These are phyloP conservation scores for Argynnis bischoffii DNA, from an alignment of 2,888 invertebrate species.

Conservation along the genomic window DNA sequence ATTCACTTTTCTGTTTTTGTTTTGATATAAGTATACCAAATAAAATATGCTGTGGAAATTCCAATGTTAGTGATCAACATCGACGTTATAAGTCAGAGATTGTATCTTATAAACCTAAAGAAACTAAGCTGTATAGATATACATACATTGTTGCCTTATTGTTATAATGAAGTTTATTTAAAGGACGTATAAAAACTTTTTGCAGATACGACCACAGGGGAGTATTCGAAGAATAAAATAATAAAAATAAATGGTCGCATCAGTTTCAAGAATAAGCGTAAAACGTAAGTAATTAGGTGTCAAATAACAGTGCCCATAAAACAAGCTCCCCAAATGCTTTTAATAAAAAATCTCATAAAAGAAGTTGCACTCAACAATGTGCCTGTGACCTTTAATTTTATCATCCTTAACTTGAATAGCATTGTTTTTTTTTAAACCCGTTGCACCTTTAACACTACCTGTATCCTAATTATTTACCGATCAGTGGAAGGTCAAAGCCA, in stretches of 20 bases:
- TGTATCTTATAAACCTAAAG: constrained; percentile 4
- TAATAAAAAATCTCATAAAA: constrained; percentile 34
- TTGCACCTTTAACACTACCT: constrained; percentile 18
- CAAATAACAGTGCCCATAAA: constrained; percentile 37
- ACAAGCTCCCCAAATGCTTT: constrained; percentile 32
- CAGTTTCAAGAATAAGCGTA: constrained; percentile 38
- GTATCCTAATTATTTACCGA: constrained; percentile 19
- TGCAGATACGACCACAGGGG: constrained; percentile 30
- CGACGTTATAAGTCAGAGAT: constrained; percentile 9
- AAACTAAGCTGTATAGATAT: neutral
- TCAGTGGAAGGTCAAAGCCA: constrained; percentile 11
- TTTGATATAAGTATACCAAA: constrained; percentile 8
- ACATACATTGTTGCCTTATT: constrained; percentile 14
- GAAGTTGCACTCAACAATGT: constrained; percentile 29
- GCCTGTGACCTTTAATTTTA: constrained; percentile 26
- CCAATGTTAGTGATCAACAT: neutral
- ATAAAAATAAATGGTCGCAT: constrained; percentile 35
- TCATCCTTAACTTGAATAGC: constrained; percentile 10
- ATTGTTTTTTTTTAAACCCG: neutral
- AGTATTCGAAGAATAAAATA: constrained; percentile 32
- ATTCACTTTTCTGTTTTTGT: constrained; percentile 19
- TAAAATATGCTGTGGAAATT: constrained; percentile 1
- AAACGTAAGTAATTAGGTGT: constrained; percentile 40
- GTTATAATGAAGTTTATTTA: constrained; percentile 22
- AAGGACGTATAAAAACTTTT: constrained; percentile 24